Evolutionary conservation across 2,113 vertebrate species (phyloP), one percentile per base, ranked within the genome.

Genomic region (Lycocorax pyrrhopterus): DNA sequence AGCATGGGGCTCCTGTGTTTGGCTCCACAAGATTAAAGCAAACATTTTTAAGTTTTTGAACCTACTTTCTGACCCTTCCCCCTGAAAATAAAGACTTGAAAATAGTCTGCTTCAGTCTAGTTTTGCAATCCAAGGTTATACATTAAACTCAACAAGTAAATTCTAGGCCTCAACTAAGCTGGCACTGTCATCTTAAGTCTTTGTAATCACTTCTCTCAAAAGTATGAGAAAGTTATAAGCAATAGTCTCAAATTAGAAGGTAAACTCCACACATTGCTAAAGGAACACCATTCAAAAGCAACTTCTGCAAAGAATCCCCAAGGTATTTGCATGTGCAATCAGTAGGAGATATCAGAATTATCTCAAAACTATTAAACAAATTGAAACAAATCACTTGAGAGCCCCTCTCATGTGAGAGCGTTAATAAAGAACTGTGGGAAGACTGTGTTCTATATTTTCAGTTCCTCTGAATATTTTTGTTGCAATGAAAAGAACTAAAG

Each of bases 281-380:
- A 86, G 10, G 14, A 86, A 35, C 14, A 90, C 9, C 23, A 60
- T 81, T 93, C 52, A 84, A 89, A 92, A 84, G 43, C 68, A 88
- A 44, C 64, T 96, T 91, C 68, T 7, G 2, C 29, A 77, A 83
- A 67, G 51, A 90, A 92, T 72, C 26, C 60, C 68, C 58, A 71
- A 75, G 67, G 35, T 59, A 94, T 67, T 75, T 83, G 35, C 51
- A 81, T 44, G 35, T 67, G 46, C 68, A 86, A 59, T 63, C 64
- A 81, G 56, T 32, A 81, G 47, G 66, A 86, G 44, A 74, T 18
- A 91, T 6, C 30, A 66, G 52, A 91, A 96, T 72, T 74, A 67
- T 72, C 68, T 88, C 59, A 71, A 92, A 95, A 90, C 35, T 92
- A 86, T 93, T 86, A 49, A 86, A 88, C 26, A 83, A 93, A 83